Conservation (phyloP, 2,888 invertebrate genomes). For the Hesperia comma region DNA sequence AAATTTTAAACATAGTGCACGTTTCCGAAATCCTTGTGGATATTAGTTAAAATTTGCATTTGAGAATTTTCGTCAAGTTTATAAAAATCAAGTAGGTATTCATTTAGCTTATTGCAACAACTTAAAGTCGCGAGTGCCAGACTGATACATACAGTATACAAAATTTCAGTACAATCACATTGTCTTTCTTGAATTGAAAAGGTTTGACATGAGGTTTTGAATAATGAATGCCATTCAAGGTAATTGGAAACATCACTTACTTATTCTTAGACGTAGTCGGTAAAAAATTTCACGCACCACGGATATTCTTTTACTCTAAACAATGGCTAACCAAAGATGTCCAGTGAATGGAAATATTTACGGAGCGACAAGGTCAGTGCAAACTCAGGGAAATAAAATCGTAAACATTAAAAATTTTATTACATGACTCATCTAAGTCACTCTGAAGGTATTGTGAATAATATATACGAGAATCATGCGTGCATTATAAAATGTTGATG, state of each 20-base stretch:
- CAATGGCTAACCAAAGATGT: constrained; percentile 37
- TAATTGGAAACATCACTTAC: constrained; percentile 62
- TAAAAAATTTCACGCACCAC: constrained; percentile 71
- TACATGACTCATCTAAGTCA: not conserved
- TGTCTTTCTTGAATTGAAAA: constrained; percentile 1
- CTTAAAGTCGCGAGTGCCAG: not conserved
- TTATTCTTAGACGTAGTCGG: constrained; percentile 54
- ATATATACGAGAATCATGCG: not conserved
- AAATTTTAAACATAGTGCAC: too few species aligned
- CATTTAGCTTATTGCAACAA: not conserved
- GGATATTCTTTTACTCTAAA: constrained; percentile 58
- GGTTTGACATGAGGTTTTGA: constrained; percentile 7
- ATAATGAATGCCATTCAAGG: constrained; percentile 55
- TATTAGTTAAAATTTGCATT: too few species aligned
- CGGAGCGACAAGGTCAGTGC: constrained; percentile 61
- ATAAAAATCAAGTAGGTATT: too few species aligned
- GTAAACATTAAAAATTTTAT: constrained; percentile 13
- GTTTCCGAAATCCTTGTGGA: too few species aligned
- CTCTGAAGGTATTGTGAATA: not conserved
- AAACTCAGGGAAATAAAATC: constrained; percentile 34
- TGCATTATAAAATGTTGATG: not conserved
- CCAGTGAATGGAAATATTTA: constrained; percentile 57
- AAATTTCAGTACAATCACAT: not conserved
- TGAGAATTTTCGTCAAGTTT: too few species aligned
- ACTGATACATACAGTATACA: not conserved